Percentiles rank a stretch among this genome's conserved stretches.
These are phyloP conservation scores for Plutella xylostella DNA, from an alignment of 2,888 invertebrate species.

Conservation along the genomic window DNA sequence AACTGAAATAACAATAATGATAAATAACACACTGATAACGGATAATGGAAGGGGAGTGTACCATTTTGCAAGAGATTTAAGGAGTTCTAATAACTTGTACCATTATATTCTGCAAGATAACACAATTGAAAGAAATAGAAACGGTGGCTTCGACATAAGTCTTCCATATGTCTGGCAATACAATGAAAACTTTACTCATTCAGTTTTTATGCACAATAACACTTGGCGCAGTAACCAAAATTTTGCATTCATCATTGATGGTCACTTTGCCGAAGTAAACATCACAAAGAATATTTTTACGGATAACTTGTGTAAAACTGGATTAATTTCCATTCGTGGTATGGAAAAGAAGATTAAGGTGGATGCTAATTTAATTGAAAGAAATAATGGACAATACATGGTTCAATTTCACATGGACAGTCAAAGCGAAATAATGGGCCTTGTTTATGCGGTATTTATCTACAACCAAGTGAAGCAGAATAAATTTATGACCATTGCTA, in stretches of 20 bases:
- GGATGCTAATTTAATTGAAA: conserved; percentile 80
- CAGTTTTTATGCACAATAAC: conserved; percentile 87
- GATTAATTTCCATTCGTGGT: conserved; percentile 85
- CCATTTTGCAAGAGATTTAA: conserved; percentile 92
- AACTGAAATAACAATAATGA: conserved; percentile 89
- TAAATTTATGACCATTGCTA: conserved; percentile 48
- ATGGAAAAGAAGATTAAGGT: conserved; percentile 97
- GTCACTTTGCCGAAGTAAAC: conserved; percentile 93
- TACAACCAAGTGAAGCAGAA: conserved; percentile 84
- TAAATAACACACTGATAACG: conserved; percentile 86
- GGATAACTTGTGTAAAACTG: conserved; percentile 85
- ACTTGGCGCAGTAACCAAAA: conserved; percentile 88
- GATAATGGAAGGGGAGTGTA: conserved; percentile 90
- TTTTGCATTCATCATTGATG: conserved; percentile 88
- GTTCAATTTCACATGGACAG: conserved; percentile 91
- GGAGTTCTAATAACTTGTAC: conserved; percentile 96
- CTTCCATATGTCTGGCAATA: conserved; percentile 97
- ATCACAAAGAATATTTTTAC: conserved; percentile 87
- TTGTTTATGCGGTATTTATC: conserved; percentile 82
- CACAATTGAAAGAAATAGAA: conserved; percentile 84
- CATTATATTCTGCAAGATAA: conserved; percentile 93
- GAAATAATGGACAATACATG: conserved; percentile 85
- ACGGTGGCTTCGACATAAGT: conserved; percentile 88
- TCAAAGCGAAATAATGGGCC: conserved; percentile 92
- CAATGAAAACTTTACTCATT: conserved; percentile 94